phyloP scores from a whole-genome alignment of 2,113 vertebrate genomes.

The Cryptotis parvus region DNA sequence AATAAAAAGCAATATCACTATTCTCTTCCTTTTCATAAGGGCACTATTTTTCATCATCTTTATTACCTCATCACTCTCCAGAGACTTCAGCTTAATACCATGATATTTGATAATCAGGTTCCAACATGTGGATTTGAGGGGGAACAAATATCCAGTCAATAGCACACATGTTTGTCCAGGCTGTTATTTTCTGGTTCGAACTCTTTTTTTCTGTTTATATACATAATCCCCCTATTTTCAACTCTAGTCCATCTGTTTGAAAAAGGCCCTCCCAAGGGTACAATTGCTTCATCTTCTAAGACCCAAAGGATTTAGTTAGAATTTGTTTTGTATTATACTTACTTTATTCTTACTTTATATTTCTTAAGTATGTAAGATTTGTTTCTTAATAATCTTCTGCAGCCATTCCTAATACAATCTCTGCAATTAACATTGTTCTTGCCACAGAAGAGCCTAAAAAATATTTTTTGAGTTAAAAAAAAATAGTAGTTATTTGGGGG shows the following conservation, averaged over 20 bases:
- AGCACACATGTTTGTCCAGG: not conserved
- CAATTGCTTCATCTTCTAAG: constrained; percentile 39
- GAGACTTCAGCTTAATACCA: not conserved
- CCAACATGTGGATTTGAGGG: not conserved
- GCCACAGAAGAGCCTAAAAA: constrained; percentile 29
- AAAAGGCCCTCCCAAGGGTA: not conserved
- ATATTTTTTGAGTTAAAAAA: constrained; percentile 33
- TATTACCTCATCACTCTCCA: not conserved
- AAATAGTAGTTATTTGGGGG: constrained; percentile 13
- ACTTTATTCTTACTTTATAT: constrained; percentile 30
- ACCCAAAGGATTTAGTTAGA: not conserved
- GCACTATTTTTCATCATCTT: not conserved
- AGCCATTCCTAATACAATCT: not conserved
- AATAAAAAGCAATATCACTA: not conserved
- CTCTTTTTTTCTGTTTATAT: not conserved
- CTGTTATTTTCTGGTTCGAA: not conserved
- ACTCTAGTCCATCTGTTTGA: not conserved
- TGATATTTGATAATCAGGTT: not conserved
- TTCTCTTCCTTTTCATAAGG: not conserved
- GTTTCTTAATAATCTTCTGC: constrained; percentile 14
- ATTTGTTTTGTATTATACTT: constrained; percentile 4
- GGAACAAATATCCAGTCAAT: not conserved
- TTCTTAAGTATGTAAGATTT: not conserved
- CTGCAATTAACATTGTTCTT: not conserved
- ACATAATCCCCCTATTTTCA: not conserved